phyloP scores from a whole-genome alignment of 2,888 invertebrate genomes.

The Himalopsyche japonica region DNA sequence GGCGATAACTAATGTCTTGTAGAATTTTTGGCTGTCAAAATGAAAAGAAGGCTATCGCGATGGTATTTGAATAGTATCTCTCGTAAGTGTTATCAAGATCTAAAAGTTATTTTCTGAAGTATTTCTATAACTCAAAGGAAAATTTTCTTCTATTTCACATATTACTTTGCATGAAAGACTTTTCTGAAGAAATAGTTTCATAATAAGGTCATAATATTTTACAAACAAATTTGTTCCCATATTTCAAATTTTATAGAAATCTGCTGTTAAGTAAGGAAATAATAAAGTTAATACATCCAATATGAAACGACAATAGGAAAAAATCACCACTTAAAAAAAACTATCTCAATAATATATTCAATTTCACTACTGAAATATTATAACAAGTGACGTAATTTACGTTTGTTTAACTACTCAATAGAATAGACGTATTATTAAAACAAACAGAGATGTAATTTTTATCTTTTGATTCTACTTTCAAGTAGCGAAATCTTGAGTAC shows the following conservation, averaged over 20 bases:
- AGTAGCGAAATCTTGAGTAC: too few species aligned
- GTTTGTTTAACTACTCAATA: too few species aligned
- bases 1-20: constrained; percentile 14
- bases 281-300: too few species aligned
- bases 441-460: too few species aligned
- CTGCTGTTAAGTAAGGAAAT: too few species aligned
- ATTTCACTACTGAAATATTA: too few species aligned
- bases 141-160: not conserved
- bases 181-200: not conserved
- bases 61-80: not conserved
- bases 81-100: not conserved
- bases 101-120: not conserved
- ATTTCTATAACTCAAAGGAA: not conserved
- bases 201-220: not conserved
- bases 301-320: too few species aligned
- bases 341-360: too few species aligned
- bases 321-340: too few species aligned
- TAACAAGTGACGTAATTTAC: too few species aligned
- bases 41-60: not conserved
- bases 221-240: not conserved
- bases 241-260: not conserved
- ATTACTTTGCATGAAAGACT: not conserved
- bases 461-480: too few species aligned
- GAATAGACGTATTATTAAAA: too few species aligned
- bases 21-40: constrained; percentile 5